These are phyloP conservation scores for Chironomus tepperi DNA, from an alignment of 1,140 invertebrate genomes.

Conservation along the genomic window DNA sequence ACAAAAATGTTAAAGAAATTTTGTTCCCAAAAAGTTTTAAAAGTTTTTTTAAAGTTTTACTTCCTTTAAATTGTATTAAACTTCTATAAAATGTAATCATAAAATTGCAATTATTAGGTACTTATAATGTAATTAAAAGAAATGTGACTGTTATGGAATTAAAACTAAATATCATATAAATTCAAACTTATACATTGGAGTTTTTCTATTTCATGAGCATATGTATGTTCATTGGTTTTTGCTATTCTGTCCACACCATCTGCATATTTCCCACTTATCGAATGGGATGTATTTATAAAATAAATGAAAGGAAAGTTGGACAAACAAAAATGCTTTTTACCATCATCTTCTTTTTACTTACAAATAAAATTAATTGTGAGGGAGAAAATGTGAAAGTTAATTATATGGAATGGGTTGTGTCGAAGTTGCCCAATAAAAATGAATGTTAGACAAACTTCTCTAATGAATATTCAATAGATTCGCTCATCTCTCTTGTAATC, in stretches of 20 bases:
- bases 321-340: background rate
- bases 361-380: conserved; percentile 2
- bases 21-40: no score
- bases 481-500: conserved; percentile 7
- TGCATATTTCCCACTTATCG: background rate
- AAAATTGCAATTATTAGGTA: no score
- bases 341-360: background rate
- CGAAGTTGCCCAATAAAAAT: background rate
- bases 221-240: no score
- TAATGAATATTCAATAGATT: conserved; percentile 15
- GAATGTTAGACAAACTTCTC: background rate
- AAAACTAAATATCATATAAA: no score
- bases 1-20: no score
- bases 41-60: no score
- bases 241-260: background rate
- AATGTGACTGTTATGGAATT: no score
- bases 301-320: background rate
- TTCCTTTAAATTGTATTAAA: no score
- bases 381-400: background rate
- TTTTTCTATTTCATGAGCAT: no score
- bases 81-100: no score
- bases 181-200: no score
- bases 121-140: no score
- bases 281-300: background rate
- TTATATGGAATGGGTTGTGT: background rate